Conservation (phyloP, 2,888 invertebrate species). For the Kuschelorhynchus macadamiae region DNA sequence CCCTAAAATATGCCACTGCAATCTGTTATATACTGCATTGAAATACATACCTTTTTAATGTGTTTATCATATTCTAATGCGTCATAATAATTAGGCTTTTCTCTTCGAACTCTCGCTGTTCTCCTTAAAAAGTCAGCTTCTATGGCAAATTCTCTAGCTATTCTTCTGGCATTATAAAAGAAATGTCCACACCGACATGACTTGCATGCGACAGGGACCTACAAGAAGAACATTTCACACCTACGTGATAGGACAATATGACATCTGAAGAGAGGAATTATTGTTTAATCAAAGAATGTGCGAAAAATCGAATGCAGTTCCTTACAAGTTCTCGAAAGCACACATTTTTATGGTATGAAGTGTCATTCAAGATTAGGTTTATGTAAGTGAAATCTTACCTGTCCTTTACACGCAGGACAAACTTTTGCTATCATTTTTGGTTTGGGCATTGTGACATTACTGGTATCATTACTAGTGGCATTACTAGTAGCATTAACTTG, state of each 20-base stretch:
- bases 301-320: too few relatives aligned
- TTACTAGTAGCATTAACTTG: too few relatives aligned
- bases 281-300: too few relatives aligned
- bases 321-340: too few relatives aligned
- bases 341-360: too few relatives aligned
- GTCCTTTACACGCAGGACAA: slow-evolving; percentile 63
- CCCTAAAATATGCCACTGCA: too few relatives aligned
- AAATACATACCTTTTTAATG: slow-evolving; percentile 73
- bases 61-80: slow-evolving; percentile 85
- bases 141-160: slow-evolving; percentile 68
- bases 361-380: too few relatives aligned
- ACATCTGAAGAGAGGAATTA: too few relatives aligned
- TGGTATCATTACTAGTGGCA: too few relatives aligned
- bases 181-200: slow-evolving; percentile 87
- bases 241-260: too few relatives aligned
- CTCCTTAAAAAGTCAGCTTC: slow-evolving; percentile 74
- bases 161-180: slow-evolving; percentile 80
- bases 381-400: too few relatives aligned
- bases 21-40: too few relatives aligned
- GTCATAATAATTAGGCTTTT: slow-evolving; percentile 88
- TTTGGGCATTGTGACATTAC: slow-evolving; percentile 52
- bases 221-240: slow-evolving; percentile 9
- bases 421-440: slow-evolving; percentile 63
- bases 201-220: slow-evolving; percentile 90
- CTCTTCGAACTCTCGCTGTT: slow-evolving; percentile 81